Percentiles rank a stretch among this genome's conserved stretches.
These are phyloP conservation scores for Vanessa atalanta DNA, from an alignment of 1,140 invertebrate species.

Conservation along the genomic window DNA sequence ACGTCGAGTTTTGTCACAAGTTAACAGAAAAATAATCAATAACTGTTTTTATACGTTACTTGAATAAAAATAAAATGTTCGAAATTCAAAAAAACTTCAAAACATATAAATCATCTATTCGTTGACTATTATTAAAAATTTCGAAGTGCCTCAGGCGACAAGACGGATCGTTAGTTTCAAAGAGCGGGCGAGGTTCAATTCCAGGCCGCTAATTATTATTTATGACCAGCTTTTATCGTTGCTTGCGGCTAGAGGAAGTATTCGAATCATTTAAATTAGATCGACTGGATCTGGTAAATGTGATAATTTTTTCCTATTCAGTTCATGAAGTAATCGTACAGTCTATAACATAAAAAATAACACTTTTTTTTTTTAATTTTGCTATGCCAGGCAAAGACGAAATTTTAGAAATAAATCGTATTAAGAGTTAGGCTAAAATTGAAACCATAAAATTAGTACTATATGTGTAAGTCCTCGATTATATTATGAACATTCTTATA, in stretches of 20 bases:
- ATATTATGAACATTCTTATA: no score
- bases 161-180: conserved; percentile 58
- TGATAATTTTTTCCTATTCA: background rate
- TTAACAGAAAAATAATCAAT: no score
- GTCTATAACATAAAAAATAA: no score
- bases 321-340: no score
- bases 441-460: no score
- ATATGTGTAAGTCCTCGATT: no score
- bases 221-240: conserved; percentile 55
- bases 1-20: no score
- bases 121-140: conserved; percentile 61
- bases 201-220: conserved; percentile 67
- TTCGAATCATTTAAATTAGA: conserved; percentile 1
- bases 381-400: no score
- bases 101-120: conserved; percentile 61
- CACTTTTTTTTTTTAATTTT: no score
- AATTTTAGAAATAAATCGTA: no score
- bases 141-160: conserved; percentile 52
- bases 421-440: no score
- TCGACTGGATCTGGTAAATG: background rate
- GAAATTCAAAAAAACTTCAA: background rate
- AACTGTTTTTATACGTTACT: background rate
- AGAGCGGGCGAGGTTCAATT: conserved; percentile 58
- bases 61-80: background rate
- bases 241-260: conserved; percentile 52